Evolutionary conservation across 2,113 vertebrate species (phyloP).

Genomic region (Mastomys coucha): DNA sequence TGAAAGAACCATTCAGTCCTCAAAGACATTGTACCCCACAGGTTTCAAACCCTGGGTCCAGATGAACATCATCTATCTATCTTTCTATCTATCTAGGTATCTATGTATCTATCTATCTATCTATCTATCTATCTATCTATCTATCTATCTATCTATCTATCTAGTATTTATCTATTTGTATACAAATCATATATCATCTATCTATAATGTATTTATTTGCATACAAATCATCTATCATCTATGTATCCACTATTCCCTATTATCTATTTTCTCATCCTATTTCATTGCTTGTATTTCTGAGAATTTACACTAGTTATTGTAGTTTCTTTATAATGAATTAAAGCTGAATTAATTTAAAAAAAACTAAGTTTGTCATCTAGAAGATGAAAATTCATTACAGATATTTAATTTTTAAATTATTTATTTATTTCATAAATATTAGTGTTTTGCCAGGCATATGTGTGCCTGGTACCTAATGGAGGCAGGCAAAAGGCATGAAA

Average conservation of each 20-base stretch:
- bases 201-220: neutral
- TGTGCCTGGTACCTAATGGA: neutral
- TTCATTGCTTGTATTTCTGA: neutral
- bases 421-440: neutral
- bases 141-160: too few species aligned
- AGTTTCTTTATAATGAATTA: neutral
- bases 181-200: neutral
- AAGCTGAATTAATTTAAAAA: neutral
- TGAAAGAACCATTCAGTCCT: neutral
- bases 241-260: neutral
- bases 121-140: too few species aligned
- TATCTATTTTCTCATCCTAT: neutral
- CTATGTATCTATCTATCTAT: neutral
- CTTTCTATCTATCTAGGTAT: neutral
- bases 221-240: neutral
- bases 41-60: rapidly evolving
- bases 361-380: neutral
- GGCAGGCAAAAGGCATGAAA: neutral
- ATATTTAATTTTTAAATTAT: neutral
- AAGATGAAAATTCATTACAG: neutral
- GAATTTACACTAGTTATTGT: neutral
- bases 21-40: neutral
- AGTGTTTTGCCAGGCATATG: neutral
- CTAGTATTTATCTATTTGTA: too few species aligned
- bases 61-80: neutral